Evolutionary conservation across 2,888 invertebrate species (phyloP).

Genomic region (Drosophila kambysellisi): DNA sequence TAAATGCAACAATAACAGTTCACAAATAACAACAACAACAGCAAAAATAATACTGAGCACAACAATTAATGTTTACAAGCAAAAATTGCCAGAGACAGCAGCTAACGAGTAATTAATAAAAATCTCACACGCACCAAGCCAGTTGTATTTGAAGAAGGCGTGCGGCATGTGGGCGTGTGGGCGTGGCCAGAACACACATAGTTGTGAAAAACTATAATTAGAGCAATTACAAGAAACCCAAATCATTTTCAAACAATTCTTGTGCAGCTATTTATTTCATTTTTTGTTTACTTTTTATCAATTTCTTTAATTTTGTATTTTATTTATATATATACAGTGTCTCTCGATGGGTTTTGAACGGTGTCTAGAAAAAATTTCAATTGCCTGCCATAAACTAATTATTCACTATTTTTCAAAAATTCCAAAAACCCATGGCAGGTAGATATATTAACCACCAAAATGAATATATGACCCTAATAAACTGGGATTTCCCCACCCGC

Average conservation of each 20-base stretch:
- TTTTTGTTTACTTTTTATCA: neutral
- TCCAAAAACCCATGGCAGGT: too few species aligned
- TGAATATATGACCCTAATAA: too few species aligned
- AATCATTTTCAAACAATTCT: neutral
- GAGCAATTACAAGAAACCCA: slow-evolving; percentile 31
- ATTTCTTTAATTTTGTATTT: neutral
- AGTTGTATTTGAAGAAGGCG: slow-evolving; percentile 1
- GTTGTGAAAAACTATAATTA: slow-evolving; percentile 54
- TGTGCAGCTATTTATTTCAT: slow-evolving; percentile 2
- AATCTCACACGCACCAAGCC: slow-evolving; percentile 47
- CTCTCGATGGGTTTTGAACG: too few species aligned
- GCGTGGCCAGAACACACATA: slow-evolving; percentile 31
- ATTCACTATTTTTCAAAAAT: too few species aligned
- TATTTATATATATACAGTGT: too few species aligned
- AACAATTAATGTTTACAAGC: slow-evolving; percentile 24
- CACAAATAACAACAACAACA: slow-evolving; percentile 17
- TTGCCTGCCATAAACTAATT: too few species aligned
- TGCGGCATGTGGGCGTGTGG: neutral
- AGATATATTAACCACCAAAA: too few species aligned
- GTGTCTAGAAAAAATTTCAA: too few species aligned
- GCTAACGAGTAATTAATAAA: slow-evolving; percentile 49
- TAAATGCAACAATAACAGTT: slow-evolving; percentile 48
- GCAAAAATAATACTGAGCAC: neutral
- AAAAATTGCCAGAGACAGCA: slow-evolving; percentile 27
- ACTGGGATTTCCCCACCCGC: too few species aligned